Evolutionary conservation across 2,113 vertebrate genomes (phyloP).

Genomic region (Etia nguti): DNA sequence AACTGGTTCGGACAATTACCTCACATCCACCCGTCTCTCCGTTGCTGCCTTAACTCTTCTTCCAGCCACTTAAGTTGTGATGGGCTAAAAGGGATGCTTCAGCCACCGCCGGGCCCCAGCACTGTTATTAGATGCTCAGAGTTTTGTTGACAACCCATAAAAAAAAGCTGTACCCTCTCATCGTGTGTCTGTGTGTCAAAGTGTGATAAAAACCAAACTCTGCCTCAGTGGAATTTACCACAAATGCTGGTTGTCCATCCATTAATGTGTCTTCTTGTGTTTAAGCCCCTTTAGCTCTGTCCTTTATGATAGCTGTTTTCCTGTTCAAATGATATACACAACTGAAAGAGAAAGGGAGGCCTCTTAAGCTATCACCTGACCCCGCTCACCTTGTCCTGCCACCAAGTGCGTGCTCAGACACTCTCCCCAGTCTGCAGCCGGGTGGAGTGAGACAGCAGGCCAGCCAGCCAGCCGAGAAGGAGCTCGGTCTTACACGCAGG

Average conservation of each 20-base stretch:
- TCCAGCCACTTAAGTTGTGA: slow-evolving; percentile 71
- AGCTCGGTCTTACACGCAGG: slow-evolving; percentile 52
- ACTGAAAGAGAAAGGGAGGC: slow-evolving; percentile 4
- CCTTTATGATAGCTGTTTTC: slow-evolving; percentile 6
- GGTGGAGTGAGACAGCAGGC: slow-evolving; percentile 44
- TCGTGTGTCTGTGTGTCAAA: slow-evolving; percentile 44
- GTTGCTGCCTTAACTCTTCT: slow-evolving; percentile 60
- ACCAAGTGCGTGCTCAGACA: slow-evolving; percentile 53
- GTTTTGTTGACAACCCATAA: slow-evolving; percentile 66
- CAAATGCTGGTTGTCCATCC: slow-evolving; percentile 33
- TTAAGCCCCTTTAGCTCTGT: slow-evolving; percentile 17
- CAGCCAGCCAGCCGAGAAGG: slow-evolving; percentile 35
- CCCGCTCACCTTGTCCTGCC: slow-evolving; percentile 15
- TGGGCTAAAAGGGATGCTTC: slow-evolving; percentile 69
- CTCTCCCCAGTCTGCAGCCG: slow-evolving; percentile 1
- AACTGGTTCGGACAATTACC: slow-evolving; percentile 69
- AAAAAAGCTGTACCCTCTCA: slow-evolving; percentile 54
- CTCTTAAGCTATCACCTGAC: neutral
- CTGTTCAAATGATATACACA: neutral
- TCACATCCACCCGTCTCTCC: slow-evolving; percentile 40
- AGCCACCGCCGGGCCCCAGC: slow-evolving; percentile 45
- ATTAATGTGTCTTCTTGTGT: slow-evolving; percentile 35
- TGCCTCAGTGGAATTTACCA: slow-evolving; percentile 46
- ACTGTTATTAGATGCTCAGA: slow-evolving; percentile 63
- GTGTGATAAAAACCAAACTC: slow-evolving; percentile 39